Conservation (phyloP, 92 coral and sea anemone genomes). For the Bergia sp. region DNA sequence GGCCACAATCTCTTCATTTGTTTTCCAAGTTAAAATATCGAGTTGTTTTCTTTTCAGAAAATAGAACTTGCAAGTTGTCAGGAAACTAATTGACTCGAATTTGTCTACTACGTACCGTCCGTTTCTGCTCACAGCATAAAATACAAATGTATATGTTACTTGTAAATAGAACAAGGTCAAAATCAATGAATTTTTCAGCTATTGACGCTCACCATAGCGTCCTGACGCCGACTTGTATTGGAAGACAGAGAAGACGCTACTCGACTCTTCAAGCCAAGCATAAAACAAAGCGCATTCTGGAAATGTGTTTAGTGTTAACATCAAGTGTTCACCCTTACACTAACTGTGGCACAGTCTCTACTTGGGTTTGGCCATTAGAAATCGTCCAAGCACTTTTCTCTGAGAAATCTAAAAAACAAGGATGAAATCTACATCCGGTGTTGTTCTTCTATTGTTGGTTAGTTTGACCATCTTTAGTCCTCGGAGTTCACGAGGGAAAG, state of each 20-base stretch:
- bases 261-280: not conserved
- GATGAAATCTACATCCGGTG: not conserved
- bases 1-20: not conserved
- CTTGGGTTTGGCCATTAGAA: not conserved
- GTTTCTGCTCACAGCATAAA: not conserved
- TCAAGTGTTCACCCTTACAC: not conserved
- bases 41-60: not conserved
- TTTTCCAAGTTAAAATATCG: not conserved
- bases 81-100: not conserved
- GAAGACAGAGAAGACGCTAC: not conserved
- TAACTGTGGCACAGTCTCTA: not conserved
- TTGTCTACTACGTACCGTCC: not conserved
- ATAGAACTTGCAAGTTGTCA: not conserved
- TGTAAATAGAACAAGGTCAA: not conserved
- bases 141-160: not conserved
- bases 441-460: not conserved
- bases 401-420: not conserved
- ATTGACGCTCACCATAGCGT: not conserved
- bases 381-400: not conserved
- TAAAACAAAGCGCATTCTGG: not conserved
- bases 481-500: not conserved
- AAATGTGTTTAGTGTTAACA: not conserved
- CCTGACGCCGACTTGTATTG: slow-evolving; percentile 10
- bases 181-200: not conserved
- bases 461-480: not conserved